phyloP scores from a whole-genome alignment of 2,888 invertebrate genomes.

The Phorcus lineatus region DNA sequence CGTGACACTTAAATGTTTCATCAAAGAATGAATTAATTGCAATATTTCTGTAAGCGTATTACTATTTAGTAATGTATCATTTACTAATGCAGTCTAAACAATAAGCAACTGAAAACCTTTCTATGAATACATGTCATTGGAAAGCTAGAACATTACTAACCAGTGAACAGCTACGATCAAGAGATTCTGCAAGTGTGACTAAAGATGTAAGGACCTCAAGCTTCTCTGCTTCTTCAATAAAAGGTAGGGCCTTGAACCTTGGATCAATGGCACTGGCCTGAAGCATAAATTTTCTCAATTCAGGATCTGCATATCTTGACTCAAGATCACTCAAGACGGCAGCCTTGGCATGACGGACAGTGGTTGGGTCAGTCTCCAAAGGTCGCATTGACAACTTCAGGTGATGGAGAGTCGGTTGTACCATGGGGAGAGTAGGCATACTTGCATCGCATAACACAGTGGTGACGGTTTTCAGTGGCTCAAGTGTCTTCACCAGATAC shows the following conservation, averaged over 20 bases:
- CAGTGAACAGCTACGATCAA: background rate
- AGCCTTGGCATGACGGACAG: background rate
- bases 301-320: background rate
- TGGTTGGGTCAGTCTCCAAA: slow-evolving; percentile 15
- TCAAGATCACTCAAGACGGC: background rate
- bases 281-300: background rate
- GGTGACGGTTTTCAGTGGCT: slow-evolving; percentile 32
- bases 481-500: slow-evolving; percentile 24
- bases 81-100: background rate
- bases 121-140: background rate
- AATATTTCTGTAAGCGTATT: background rate
- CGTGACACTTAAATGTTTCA: too few species aligned
- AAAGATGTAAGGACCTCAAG: background rate
- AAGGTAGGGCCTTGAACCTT: slow-evolving; percentile 8
- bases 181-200: background rate
- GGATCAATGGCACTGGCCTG: slow-evolving; percentile 16
- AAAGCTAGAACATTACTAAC: background rate
- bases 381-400: slow-evolving; percentile 2
- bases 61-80: background rate
- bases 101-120: background rate
- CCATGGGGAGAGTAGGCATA: slow-evolving; percentile 27
- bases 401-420: slow-evolving; percentile 24
- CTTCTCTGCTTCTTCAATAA: background rate
- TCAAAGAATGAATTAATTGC: too few species aligned
- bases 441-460: slow-evolving; percentile 30